phyloP scores from a whole-genome alignment of 2,113 vertebrate species.

The Verasper variegatus region DNA sequence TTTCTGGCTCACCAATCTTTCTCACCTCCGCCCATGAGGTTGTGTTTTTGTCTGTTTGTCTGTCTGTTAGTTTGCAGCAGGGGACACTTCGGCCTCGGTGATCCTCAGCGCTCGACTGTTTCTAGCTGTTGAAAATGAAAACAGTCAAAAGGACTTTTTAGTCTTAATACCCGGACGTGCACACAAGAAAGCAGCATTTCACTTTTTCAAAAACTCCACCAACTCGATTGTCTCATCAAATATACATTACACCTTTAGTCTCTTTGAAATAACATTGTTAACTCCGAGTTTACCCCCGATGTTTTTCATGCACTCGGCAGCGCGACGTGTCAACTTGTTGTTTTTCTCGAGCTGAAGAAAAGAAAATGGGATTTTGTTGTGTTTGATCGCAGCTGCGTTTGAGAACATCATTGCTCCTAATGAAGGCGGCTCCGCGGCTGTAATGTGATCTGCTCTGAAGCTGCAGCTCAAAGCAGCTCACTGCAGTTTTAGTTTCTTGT shows the following conservation, averaged over 20 bases:
- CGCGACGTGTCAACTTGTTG: neutral
- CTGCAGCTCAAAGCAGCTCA: neutral
- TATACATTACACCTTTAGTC: neutral
- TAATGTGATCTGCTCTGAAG: conserved; percentile 5
- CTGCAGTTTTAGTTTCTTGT: conserved; percentile 25
- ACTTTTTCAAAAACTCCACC: neutral
- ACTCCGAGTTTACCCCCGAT: too few relatives aligned
- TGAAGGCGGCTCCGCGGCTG: neutral
- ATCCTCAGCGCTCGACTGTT: too few relatives aligned
- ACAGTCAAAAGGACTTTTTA: too few relatives aligned
- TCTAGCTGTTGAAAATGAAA: too few relatives aligned
- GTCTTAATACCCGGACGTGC: too few relatives aligned
- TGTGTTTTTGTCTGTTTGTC: too few relatives aligned
- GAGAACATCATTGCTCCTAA: conserved; percentile 10
- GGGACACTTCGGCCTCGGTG: too few relatives aligned
- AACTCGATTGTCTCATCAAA: neutral
- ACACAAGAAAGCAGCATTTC: neutral
- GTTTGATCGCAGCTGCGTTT: too few relatives aligned
- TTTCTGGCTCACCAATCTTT: too few relatives aligned
- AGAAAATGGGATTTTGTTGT: neutral
- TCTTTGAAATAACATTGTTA: neutral
- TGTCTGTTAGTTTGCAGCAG: too few relatives aligned
- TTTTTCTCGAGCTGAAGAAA: neutral
- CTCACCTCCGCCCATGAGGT: too few relatives aligned
- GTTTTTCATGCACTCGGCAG: neutral